Base-by-base conservation (phyloP, 2,797 vertebrate genomes). In the Molossus molossus region DNA sequence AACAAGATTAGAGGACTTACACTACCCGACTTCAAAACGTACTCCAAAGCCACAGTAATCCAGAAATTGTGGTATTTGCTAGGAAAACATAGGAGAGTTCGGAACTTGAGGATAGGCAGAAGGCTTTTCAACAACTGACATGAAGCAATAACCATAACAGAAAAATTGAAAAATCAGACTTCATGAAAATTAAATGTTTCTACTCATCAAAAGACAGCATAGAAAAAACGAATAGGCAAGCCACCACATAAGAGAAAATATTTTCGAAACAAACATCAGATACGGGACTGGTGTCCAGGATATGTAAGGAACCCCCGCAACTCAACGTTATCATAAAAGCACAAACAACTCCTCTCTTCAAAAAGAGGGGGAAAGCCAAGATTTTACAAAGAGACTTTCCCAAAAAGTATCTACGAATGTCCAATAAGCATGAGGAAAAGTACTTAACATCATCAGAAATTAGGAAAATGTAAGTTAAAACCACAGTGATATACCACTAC, bases 181-280 rank as follows among this genome's bases (percentile, higher is more conserved):
- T 83, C n/a, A 27, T 75, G 57, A 88, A 96, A 85, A 90, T 37
- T 76, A 87, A 73, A 92, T 69, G 79, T 70, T 53, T 70, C 55
- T 70, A 29, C 15, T 81, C n/a, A 81, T 88, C 55, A 69, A 79
- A 91, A 69, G 40, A 33, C 48, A 15, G 87, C 14, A 11, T 23
- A 50, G 92, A 73, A 84, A 86, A 90, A 92, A 82, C 72, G 33
- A 75, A 92, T 37, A 90, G 23, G 29, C 29, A 77, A 92, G 62
- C 57, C 33, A 20, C 18, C 12, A 25, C 7, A 76, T n/a, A 69
- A 65, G 53, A 96, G 80, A 86, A 91, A 90, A 70, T 40, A 27
- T 33, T 75, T 89, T n/a, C 57, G 62, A 77, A 77, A 65, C 65
- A 80, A 79, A 89, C 13, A 33, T 27, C 64, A 76, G 29, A 86